Conservation (phyloP, 2,888 invertebrate species). For the Agrotis puta region DNA sequence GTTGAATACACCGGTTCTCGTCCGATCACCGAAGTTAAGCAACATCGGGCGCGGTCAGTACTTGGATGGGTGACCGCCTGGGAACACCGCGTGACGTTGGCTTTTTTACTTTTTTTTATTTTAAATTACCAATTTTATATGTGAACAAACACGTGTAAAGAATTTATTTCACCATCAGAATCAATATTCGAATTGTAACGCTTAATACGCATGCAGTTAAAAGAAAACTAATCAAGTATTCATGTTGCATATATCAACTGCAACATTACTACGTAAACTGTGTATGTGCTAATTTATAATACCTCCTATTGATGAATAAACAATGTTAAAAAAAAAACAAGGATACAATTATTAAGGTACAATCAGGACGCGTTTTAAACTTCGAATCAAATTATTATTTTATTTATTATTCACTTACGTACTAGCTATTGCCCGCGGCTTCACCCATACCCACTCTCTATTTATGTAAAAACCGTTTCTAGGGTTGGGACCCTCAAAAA, state of each 20-base stretch:
- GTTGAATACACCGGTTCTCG: constrained; percentile 82
- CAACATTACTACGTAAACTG: background rate
- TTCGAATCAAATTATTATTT: no score
- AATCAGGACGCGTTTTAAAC: no score
- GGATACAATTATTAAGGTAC: no score
- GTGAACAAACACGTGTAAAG: background rate
- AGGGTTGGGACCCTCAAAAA: no score
- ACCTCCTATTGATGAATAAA: background rate
- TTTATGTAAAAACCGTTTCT: no score
- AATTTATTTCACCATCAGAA: background rate
- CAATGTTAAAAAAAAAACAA: no score
- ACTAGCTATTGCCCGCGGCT: no score
- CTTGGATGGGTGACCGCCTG: constrained; percentile 84
- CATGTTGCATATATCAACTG: background rate
- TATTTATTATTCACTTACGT: background rate
- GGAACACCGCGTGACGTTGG: constrained; percentile 77
- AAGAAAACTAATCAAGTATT: constrained; percentile 6
- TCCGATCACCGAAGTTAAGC: constrained; percentile 69
- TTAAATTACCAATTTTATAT: background rate
- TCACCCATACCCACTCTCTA: no score
- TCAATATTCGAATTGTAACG: background rate
- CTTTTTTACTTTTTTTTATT: no score
- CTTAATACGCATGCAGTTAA: constrained; percentile 4
- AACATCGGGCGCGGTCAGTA: constrained; percentile 83
- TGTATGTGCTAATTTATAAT: background rate